Percentiles rank a stretch among this genome's conserved stretches.
Evolutionary conservation across 1,140 invertebrate species (phyloP).

Genomic region (Brachionus calyciflorus): DNA sequence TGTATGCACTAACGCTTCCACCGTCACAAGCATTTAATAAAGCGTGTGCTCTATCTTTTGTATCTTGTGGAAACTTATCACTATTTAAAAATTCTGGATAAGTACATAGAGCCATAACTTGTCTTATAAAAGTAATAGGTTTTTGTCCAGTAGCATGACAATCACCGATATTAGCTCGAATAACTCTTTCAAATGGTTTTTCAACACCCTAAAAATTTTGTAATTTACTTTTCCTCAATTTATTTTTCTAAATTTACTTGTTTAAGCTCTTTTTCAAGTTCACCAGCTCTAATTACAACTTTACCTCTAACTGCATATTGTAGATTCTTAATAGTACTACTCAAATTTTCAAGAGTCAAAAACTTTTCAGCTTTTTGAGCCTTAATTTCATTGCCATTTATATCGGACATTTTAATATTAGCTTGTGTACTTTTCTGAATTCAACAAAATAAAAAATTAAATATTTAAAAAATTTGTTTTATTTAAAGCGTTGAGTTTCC

Average conservation of each 20-base stretch:
- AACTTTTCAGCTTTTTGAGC: constrained; percentile 14
- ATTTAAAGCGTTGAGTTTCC: too few species aligned
- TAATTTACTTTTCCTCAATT: neutral
- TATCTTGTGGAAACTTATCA: constrained; percentile 76
- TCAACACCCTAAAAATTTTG: constrained; percentile 68
- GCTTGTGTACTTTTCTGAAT: too few species aligned
- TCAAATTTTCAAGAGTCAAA: constrained; percentile 79
- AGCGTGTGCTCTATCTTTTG: constrained; percentile 71
- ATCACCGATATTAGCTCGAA: constrained; percentile 96
- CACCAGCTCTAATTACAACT: constrained; percentile 73
- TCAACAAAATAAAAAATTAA: too few species aligned
- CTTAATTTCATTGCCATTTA: neutral
- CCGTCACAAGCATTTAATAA: constrained; percentile 80
- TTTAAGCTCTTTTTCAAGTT: constrained; percentile 66
- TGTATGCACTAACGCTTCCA: constrained; percentile 67
- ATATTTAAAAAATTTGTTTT: too few species aligned
- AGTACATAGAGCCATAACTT: constrained; percentile 69
- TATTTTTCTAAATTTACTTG: constrained; percentile 54
- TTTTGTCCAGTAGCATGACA: constrained; percentile 89
- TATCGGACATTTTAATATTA: too few species aligned
- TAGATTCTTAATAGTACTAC: constrained; percentile 83
- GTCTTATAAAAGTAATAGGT: constrained; percentile 78
- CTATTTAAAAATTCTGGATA: constrained; percentile 74
- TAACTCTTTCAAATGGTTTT: constrained; percentile 89
- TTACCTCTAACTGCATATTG: constrained; percentile 93